Conservation (phyloP, 2,113 vertebrate species). For the Grammomys surdaster region DNA sequence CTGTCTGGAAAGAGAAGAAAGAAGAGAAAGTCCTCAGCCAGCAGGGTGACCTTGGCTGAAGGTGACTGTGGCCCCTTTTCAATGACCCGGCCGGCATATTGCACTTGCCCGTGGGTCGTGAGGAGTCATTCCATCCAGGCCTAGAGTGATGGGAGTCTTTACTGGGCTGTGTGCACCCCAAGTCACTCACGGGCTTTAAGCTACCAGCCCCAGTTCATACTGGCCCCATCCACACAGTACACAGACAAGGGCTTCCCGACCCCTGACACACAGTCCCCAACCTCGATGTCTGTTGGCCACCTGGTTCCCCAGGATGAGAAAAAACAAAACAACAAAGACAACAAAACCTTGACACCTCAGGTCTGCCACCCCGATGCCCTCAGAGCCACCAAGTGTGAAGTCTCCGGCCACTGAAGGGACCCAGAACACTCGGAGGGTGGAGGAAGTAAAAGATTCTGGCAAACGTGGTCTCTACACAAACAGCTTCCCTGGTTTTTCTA, state of each 20-base stretch:
- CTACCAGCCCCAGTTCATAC: background rate
- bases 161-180: too few species aligned
- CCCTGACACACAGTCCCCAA: too few species aligned
- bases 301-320: background rate
- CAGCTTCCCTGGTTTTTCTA: too few species aligned
- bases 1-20: background rate
- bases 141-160: background rate
- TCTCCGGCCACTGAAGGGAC: background rate
- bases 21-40: background rate
- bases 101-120: rapidly evolving
- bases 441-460: background rate
- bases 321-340: background rate
- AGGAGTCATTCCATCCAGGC: background rate
- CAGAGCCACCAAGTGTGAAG: background rate
- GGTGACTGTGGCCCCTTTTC: background rate
- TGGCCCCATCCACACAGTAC: background rate
- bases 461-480: background rate
- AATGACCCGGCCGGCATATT: background rate
- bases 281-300: too few species aligned
- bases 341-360: background rate
- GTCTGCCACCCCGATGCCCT: background rate
- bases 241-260: background rate
- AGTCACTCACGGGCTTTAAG: background rate
- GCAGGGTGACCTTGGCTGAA: background rate
- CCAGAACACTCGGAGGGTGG: background rate